Conservation (phyloP, 2,113 vertebrate genomes). For the Uropsilus gracilis region DNA sequence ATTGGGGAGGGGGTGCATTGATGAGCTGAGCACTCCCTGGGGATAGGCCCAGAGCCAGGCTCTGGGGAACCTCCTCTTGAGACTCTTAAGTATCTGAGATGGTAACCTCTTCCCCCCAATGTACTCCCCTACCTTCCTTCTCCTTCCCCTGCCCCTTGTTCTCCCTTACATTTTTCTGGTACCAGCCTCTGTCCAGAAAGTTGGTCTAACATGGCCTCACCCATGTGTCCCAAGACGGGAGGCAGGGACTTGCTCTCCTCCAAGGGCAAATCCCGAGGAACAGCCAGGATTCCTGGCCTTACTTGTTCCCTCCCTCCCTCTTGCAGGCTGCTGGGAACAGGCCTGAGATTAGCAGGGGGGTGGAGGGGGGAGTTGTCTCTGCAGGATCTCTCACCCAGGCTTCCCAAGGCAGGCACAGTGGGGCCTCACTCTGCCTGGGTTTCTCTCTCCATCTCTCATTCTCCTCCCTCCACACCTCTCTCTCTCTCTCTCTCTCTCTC, state of each 20-base stretch:
- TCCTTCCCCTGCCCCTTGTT: conserved; percentile 47
- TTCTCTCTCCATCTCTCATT: conserved; percentile 64
- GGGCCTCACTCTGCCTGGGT: conserved; percentile 67
- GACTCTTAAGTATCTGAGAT: conserved; percentile 52
- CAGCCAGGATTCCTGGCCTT: conserved; percentile 61
- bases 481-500: too few species aligned
- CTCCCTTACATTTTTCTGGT: conserved; percentile 49
- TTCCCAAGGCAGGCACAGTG: conserved; percentile 75
- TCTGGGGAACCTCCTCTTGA: conserved; percentile 54
- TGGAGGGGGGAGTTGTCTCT: conserved; percentile 57
- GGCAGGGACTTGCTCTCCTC: conserved; percentile 43
- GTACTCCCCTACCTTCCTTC: conserved; percentile 39
- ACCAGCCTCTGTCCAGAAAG: conserved; percentile 66
- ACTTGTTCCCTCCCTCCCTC: conserved; percentile 58
- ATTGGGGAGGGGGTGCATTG: conserved; percentile 25
- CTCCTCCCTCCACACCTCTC: conserved; percentile 41
- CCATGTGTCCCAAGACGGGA: conserved; percentile 52
- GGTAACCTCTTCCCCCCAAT: neutral
- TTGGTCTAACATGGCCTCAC: conserved; percentile 33
- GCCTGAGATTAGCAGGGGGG: conserved; percentile 68
- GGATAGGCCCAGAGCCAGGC: conserved; percentile 70
- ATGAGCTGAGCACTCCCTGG: conserved; percentile 43
- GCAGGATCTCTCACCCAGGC: conserved; percentile 72
- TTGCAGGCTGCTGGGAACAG: conserved; percentile 69
- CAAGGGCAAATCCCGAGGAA: conserved; percentile 39